Base-by-base conservation (phyloP, 2,113 vertebrate species). In the Dunckerocampus dactyliophorus region DNA sequence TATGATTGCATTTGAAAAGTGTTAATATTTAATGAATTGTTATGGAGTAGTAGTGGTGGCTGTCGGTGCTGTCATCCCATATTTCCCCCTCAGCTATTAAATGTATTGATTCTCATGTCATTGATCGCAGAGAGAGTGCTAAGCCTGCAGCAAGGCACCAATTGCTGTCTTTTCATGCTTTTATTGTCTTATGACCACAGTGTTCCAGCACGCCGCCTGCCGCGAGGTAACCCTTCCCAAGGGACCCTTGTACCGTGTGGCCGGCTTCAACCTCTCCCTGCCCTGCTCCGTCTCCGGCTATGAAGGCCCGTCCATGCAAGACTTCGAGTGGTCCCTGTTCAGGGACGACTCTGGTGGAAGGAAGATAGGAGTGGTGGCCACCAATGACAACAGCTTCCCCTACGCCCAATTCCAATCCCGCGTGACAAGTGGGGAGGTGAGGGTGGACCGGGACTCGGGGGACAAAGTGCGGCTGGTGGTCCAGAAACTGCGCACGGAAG, bases 311-410 rank as follows among this genome's bases (percentile, higher is more conserved):
- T 77, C 88, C 0, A 89, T 78, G 0, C 94, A 94, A 83, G 90
- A 95, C 21, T 96, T 96, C 1, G 93, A 95, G 83, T 96, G 93
- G 94, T 94, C 86, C 74, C 57, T 93, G 24, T 92, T 92, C 76
- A 82, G 87, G 46, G 91, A 93, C 0, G 76, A 91, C 20, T 71
- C 91, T 0, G 85, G 65, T 0, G 90, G 86, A 1, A 82, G 57
- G 8, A 88, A 92, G 16, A 88, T 95, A 3, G 91, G 91, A 10
- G 87, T 95, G 4, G 53, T 93, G 74, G 95, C 94, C 67, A 95
- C 94, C 17, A 85, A 81, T 65, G 93, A 95, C 47, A 14, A 75
- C 9, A 78, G 55, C 13, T 95, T 94, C 65, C 84, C 93, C 0
- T 95, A 94, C 0, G 78, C 89, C 0, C 56, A 90, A 0, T 95